Percentiles rank a stretch among this genome's conserved stretches.
Conservation (phyloP, 2,797 vertebrate species). For the Anguilla marmorata region DNA sequence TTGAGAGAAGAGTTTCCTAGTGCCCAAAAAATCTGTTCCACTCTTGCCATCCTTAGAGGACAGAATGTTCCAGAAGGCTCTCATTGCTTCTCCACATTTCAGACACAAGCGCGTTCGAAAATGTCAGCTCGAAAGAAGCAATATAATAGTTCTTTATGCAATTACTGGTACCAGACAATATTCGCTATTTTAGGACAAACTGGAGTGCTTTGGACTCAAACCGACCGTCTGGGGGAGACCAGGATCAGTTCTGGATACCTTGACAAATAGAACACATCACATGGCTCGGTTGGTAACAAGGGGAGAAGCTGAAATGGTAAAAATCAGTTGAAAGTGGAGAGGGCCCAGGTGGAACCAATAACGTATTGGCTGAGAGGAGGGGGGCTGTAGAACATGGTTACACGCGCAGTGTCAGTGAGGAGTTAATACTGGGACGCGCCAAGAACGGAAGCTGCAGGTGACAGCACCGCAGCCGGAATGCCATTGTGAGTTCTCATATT, state of each 20-base stretch:
- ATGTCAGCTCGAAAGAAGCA: not conserved
- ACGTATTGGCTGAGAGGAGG: not conserved
- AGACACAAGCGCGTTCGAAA: not conserved
- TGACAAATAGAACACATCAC: not conserved
- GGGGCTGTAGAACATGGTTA: not conserved
- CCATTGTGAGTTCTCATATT: not conserved
- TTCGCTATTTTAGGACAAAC: slow-evolving; percentile 1
- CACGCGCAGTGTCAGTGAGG: not conserved
- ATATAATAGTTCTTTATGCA: slow-evolving; percentile 15
- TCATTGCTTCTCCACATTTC: slow-evolving; percentile 3
- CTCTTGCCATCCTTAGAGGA: not conserved
- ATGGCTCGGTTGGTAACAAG: not conserved
- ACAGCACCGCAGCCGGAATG: not conserved
- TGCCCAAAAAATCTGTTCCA: not conserved
- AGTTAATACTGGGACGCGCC: not conserved
- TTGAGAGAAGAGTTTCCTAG: not conserved
- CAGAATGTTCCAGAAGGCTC: slow-evolving; percentile 10
- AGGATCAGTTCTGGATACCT: not conserved
- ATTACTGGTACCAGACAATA: slow-evolving; percentile 14
- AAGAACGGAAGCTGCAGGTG: not conserved
- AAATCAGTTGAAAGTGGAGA: slow-evolving; percentile 5
- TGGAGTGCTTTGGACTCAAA: not conserved
- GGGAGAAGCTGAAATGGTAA: slow-evolving; percentile 7
- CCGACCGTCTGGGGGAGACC: not conserved
- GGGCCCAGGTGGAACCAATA: not conserved